Evolutionary conservation across 1,140 invertebrate species (phyloP).

Genomic region (Drosophila sproati): DNA sequence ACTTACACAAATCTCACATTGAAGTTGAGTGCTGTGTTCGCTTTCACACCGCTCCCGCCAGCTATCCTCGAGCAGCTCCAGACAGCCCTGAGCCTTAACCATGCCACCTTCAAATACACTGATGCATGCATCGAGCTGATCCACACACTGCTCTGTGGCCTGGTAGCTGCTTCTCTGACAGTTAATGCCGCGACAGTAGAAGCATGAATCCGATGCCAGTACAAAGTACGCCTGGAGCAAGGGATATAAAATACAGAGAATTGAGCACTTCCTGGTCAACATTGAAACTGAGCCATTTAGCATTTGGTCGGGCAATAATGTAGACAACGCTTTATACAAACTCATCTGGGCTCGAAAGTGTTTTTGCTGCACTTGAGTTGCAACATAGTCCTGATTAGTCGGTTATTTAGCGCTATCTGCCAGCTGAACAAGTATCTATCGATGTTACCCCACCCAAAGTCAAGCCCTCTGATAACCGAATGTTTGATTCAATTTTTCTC

Average conservation of each 20-base stretch:
- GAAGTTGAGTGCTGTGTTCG: neutral
- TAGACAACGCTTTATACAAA: constrained; percentile 64
- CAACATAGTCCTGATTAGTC: constrained; percentile 27
- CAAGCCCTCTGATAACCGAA: constrained; percentile 30
- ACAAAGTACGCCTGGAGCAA: constrained; percentile 24
- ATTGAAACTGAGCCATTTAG: constrained; percentile 51
- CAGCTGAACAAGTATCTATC: constrained; percentile 15
- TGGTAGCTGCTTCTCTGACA: constrained; percentile 67
- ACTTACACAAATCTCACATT: constrained; percentile 59
- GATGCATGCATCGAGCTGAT: constrained; percentile 66
- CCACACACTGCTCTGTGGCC: constrained; percentile 48
- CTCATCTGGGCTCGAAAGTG: constrained; percentile 20
- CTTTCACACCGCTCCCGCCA: constrained; percentile 32
- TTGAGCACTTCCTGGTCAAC: constrained; percentile 40
- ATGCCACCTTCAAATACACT: constrained; percentile 61
- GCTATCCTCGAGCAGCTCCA: constrained; percentile 34
- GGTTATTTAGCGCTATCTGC: neutral
- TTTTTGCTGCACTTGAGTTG: constrained; percentile 18
- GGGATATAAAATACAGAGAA: constrained; percentile 1
- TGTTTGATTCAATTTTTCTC: constrained; percentile 25
- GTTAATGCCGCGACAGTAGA: constrained; percentile 71
- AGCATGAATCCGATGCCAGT: constrained; percentile 51
- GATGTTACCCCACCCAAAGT: constrained; percentile 20
- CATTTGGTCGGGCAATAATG: constrained; percentile 36
- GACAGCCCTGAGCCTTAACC: constrained; percentile 69